Percentiles rank a stretch among this genome's conserved stretches.
Evolutionary conservation across 2,888 invertebrate genomes (phyloP).

Genomic region (Oxycera nigricornis): DNA sequence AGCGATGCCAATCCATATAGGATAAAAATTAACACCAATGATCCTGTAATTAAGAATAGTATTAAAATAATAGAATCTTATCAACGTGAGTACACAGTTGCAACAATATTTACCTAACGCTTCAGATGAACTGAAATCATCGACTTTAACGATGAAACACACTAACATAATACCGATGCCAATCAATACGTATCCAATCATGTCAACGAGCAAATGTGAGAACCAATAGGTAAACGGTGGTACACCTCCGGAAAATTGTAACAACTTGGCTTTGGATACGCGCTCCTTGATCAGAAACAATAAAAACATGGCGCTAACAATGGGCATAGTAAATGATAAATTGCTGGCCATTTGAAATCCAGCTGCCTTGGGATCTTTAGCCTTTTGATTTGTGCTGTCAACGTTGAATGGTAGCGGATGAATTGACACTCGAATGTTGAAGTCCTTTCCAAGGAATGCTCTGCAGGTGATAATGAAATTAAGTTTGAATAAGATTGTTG

Average conservation of each 20-base stretch:
- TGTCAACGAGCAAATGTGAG: constrained; percentile 67
- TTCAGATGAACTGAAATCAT: constrained; percentile 42
- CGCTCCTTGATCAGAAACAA: constrained; percentile 72
- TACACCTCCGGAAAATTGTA: constrained; percentile 77
- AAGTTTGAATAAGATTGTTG: not conserved
- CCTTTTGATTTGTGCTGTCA: constrained; percentile 64
- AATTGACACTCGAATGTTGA: constrained; percentile 65
- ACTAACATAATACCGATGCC: not conserved
- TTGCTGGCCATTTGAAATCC: constrained; percentile 70
- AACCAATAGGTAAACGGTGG: constrained; percentile 74
- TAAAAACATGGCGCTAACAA: constrained; percentile 69
- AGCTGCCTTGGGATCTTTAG: constrained; percentile 46
- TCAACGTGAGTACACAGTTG: not conserved
- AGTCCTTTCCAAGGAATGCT: constrained; percentile 42
- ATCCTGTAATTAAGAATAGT: constrained; percentile 59
- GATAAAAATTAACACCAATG: constrained; percentile 67
- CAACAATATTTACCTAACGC: constrained; percentile 48
- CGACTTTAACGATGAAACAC: not conserved
- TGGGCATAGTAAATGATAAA: constrained; percentile 74
- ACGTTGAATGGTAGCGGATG: constrained; percentile 73
- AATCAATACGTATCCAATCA: constrained; percentile 48
- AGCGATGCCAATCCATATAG: constrained; percentile 74
- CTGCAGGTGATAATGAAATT: constrained; percentile 5
- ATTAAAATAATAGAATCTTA: not conserved
- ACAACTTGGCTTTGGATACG: constrained; percentile 70